phyloP scores from a whole-genome alignment of 2,797 vertebrate species.

The Pelobates cultripes region DNA sequence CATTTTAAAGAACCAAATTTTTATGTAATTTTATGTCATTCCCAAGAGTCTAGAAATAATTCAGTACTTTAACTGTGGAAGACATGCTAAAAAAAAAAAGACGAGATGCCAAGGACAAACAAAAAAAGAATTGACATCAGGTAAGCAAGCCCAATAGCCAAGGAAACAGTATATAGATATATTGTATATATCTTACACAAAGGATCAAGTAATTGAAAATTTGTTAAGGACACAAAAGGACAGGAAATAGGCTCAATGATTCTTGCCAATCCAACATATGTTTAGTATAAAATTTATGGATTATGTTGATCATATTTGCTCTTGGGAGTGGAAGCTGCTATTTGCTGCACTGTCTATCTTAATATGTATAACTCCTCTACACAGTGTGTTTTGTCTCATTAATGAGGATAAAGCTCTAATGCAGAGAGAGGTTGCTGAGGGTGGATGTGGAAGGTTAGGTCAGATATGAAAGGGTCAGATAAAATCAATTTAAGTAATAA shows the following conservation, averaged over 20 bases:
- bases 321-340: slow-evolving; percentile 26
- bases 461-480: slow-evolving; percentile 35
- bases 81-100: too few relatives aligned
- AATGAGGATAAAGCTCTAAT: slow-evolving; percentile 41
- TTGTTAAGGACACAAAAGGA: neutral
- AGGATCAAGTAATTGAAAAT: neutral
- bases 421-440: slow-evolving; percentile 18
- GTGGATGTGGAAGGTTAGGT: slow-evolving; percentile 28
- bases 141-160: too few relatives aligned
- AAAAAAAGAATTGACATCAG: too few relatives aligned
- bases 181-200: neutral
- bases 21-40: too few relatives aligned
- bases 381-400: slow-evolving; percentile 39
- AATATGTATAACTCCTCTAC: slow-evolving; percentile 15
- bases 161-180: neutral
- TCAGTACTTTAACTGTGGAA: too few relatives aligned
- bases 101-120: too few relatives aligned
- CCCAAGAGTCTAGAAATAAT: too few relatives aligned
- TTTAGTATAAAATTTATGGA: neutral
- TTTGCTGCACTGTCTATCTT: slow-evolving; percentile 23
- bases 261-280: neutral
- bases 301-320: neutral
- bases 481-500: slow-evolving; percentile 49
- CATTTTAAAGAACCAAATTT: too few relatives aligned
- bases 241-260: neutral